Evolutionary conservation across 2,797 vertebrate species (phyloP).

Genomic region (Lepilemur septentrionalis): DNA sequence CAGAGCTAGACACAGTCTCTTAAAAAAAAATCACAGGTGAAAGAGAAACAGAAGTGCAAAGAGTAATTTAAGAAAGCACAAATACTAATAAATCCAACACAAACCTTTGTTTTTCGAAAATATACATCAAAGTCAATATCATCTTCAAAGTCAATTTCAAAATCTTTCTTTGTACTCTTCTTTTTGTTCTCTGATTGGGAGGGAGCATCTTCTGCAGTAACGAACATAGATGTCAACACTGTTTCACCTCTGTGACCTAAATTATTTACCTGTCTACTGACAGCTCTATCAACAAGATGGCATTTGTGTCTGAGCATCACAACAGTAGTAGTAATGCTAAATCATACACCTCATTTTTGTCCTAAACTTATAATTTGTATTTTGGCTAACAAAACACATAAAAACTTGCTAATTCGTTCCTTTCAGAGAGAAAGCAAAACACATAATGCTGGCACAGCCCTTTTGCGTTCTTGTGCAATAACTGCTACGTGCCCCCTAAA

Average conservation of each 20-base stretch:
- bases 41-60: not conserved
- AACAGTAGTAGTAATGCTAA: not conserved
- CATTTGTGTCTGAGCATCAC: not conserved
- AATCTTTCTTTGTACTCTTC: slow-evolving; percentile 87
- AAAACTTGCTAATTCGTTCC: not conserved
- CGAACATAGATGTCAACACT: not conserved
- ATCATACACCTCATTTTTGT: not conserved
- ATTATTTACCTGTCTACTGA: no score
- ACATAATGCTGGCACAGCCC: not conserved
- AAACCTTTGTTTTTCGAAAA: slow-evolving; percentile 92
- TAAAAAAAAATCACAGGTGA: not conserved
- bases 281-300: not conserved
- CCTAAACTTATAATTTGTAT: not conserved
- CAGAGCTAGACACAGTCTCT: not conserved
- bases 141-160: slow-evolving; percentile 91
- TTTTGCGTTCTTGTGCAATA: not conserved
- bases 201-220: slow-evolving; percentile 45
- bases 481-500: fast-evolving
- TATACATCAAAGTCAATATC: slow-evolving; percentile 89
- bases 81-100: slow-evolving; percentile 37
- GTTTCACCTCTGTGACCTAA: not conserved
- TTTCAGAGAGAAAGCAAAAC: not conserved
- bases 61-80: not conserved
- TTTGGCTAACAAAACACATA: slow-evolving; percentile 6
- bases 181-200: slow-evolving; percentile 79